A percentile compares a stretch with the other conserved stretches of the same genome.
Evolutionary conservation across 2,888 invertebrate genomes (phyloP).

Genomic region (Sphaeridia pumilis): DNA sequence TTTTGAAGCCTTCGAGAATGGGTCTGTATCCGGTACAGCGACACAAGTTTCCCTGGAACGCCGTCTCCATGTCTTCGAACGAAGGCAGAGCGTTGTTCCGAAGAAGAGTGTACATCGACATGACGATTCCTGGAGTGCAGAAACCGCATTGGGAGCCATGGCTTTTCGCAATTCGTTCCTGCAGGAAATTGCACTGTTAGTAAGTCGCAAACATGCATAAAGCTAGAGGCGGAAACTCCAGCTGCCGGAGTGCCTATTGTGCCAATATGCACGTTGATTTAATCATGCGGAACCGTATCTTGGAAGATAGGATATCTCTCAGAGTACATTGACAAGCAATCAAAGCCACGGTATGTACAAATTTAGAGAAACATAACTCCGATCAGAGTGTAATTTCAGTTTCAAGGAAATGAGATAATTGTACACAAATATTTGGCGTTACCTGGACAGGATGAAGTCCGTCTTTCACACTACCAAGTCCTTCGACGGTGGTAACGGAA

Average conservation of each 20-base stretch:
- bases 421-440: slow-evolving; percentile 39
- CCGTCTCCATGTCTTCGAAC: slow-evolving; percentile 64
- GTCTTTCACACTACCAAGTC: slow-evolving; percentile 70
- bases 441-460: slow-evolving; percentile 73
- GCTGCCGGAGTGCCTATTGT: no score
- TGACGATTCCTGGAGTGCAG: slow-evolving; percentile 91
- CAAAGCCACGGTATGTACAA: no score
- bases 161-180: slow-evolving; percentile 56
- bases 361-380: no score
- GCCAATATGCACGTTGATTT: no score
- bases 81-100: slow-evolving; percentile 48
- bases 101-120: slow-evolving; percentile 88
- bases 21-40: slow-evolving; percentile 90
- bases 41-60: slow-evolving; percentile 74
- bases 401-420: not conserved
- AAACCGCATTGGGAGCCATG: slow-evolving; percentile 94
- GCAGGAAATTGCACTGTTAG: no score
- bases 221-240: no score
- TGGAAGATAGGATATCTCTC: no score
- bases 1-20: slow-evolving; percentile 79
- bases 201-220: no score
- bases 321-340: no score
- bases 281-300: no score
- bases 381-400: no score
- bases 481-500: slow-evolving; percentile 85